Evolutionary conservation across 2,113 vertebrate genomes (phyloP).

Genomic region (Onychostoma macrolepis): DNA sequence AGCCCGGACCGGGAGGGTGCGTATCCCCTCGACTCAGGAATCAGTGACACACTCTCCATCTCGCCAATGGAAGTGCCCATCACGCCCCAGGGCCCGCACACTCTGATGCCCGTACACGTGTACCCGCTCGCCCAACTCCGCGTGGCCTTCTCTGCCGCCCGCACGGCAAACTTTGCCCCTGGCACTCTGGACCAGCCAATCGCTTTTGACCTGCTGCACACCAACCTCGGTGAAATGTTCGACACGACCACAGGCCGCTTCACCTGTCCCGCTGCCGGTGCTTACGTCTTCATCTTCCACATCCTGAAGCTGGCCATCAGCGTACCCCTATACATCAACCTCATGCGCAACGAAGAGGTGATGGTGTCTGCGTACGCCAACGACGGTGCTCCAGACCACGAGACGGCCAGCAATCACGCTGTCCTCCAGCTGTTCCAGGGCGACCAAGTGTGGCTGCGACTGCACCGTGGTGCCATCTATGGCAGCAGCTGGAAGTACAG

Average conservation of each 20-base stretch:
- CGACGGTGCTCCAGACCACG: constrained; percentile 94
- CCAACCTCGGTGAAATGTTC: constrained; percentile 92
- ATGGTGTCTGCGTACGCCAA: constrained; percentile 96
- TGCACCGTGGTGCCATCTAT: constrained; percentile 96
- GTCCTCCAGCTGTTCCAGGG: constrained; percentile 92
- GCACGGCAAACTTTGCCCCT: constrained; percentile 92
- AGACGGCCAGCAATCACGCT: constrained; percentile 95
- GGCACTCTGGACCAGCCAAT: constrained; percentile 97
- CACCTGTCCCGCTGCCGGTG: constrained; percentile 89
- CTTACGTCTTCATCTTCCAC: constrained; percentile 96
- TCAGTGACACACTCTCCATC: constrained; percentile 86
- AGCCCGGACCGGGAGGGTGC: constrained; percentile 86
- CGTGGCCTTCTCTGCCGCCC: constrained; percentile 93
- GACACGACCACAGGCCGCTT: constrained; percentile 91
- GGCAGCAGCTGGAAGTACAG: constrained; percentile 99
- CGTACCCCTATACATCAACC: constrained; percentile 93
- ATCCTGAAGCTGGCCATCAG: constrained; percentile 98
- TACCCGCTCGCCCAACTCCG: constrained; percentile 87
- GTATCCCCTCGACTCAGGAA: constrained; percentile 88
- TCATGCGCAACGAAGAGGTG: constrained; percentile 97
- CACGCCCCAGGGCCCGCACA: constrained; percentile 76
- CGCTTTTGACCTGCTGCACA: constrained; percentile 91
- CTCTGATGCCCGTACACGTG: constrained; percentile 87
- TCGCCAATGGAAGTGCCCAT: constrained; percentile 84
- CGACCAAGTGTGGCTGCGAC: constrained; percentile 94